A percentile compares a stretch with the other conserved stretches of the same genome.
Evolutionary conservation across 2,888 invertebrate genomes (phyloP).

Genomic region (Idaea dimidiata): DNA sequence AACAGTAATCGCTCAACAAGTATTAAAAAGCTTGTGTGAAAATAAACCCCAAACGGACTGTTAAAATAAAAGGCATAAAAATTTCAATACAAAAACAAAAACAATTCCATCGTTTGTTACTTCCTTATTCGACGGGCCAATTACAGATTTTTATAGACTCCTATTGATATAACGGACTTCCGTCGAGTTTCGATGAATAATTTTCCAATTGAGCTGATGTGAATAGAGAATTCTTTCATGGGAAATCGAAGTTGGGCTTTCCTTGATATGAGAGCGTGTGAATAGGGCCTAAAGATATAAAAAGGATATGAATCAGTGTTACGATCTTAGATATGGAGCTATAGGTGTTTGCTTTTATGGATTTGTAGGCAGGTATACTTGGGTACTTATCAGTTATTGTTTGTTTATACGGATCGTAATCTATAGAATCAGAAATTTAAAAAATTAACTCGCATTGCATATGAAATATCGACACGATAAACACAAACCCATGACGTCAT

Average conservation of each 20-base stretch:
- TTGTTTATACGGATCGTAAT: background rate
- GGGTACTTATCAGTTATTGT: background rate
- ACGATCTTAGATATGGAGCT: background rate
- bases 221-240: conserved; percentile 27
- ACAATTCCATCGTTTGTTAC: conserved; percentile 20
- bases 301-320: conserved; percentile 1
- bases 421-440: background rate
- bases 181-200: conserved; percentile 62
- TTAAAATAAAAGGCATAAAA: background rate
- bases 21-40: background rate
- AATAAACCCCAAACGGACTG: background rate
- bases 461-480: background rate
- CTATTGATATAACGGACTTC: conserved; percentile 35
- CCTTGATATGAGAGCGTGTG: conserved; percentile 5
- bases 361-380: background rate
- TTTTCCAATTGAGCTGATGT: conserved; percentile 53
- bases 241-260: background rate
- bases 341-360: background rate
- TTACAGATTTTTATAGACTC: conserved; percentile 51
- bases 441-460: background rate
- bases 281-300: conserved; percentile 6
- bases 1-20: background rate
- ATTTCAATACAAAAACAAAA: background rate
- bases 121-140: conserved; percentile 50
- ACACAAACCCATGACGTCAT: background rate